Base-by-base conservation (phyloP, 2,888 invertebrate species). In the Rhaphigaster nebulosa region DNA sequence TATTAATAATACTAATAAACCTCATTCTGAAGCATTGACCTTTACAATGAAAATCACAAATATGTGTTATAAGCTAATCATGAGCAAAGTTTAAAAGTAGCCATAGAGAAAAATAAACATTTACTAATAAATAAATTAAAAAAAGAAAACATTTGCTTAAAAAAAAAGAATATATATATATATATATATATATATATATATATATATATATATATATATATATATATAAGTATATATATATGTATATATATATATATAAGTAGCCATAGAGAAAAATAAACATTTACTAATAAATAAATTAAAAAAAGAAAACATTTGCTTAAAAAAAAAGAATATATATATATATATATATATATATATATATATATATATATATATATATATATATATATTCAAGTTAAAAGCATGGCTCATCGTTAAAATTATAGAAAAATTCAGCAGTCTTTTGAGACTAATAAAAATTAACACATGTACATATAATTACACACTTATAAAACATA, bases 401-500 rank as follows among this genome's bases (percentile, higher is more conserved):
- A 84, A 84, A 84, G n/a, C 84, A 84, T 45, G 84, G 45, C 84
- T 84, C 45, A n/a, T 23, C 8, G 18, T 50, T 45, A 84, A 84
- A 45, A 84, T 84, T n/a, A 84, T 41, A 45, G 45, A 45, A 84
- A 84, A 41, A 50, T 45, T 84, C 45, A 84, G 84, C 84, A 84
- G 84, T 84, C 84, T 84, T 84, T 45, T n/a, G 8, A 84, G 84
- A 84, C 84, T 84, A 84, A 84, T 84, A 45, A 41, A 84, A 84
- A 84, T 45, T 50, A 84, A 45, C 45, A 84, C 84, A 84, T 84
- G 41, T 84, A 84, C 84, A 84, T 84, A 84, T 84, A 84, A 45
- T 84, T 84, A 84, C 84, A 84, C 45, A 84, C 26, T 45, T 84
- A 84, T 84, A 84, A 84, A 84, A 84, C 80, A 80, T 80, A 80